Evolutionary conservation across 2,797 vertebrate species (phyloP), one percentile per base, ranked within the genome.

Genomic region (Urocyon cinereoargenteus): DNA sequence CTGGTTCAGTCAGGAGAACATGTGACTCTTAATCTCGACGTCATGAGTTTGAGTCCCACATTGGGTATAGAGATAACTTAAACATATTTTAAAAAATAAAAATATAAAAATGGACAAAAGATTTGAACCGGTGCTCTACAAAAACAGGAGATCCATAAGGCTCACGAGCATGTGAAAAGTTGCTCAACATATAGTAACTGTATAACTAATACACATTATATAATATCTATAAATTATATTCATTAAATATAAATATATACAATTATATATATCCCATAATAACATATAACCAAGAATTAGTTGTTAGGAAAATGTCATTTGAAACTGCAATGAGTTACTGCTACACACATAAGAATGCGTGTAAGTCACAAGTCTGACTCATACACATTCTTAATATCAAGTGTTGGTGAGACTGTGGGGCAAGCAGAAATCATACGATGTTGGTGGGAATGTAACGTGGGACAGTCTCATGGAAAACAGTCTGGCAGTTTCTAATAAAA

Each of bases 401-500:
- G 22, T 78, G 45, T 40, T 75, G 57, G 11, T 75, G 34, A 92
- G 8, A 26, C 36, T 85, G 24, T 77, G 53, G 26, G 84, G 5
- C 53, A 91, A 75, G 16, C 57, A 51, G 66, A 77, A 83, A 59
- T 77, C 73, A 89, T 21, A 45, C 40, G 40, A 45, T 45, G 40
- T 45, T 45, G 40, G 40, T 45, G 40, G 40, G 40, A 45, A 45
- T 78, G 28, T 66, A 84, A 51, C 24, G 22, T 51, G 55, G 21
- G 40, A 28, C 18, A 75, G 28, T 16, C 4, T 14, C n/a, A 36
- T 73, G n/a, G 51, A 53, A 79, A 75, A 61, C 3, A 62, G 62
- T 57, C 72, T 36, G 75, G 34, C 4, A 53, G 64, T 70, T 90
- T 73, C 75, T 96, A 87, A 92, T 94, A 78, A 70, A 96, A 90